Percentiles rank a stretch among this genome's conserved stretches.
Evolutionary conservation across 1,140 invertebrate species (phyloP).

Genomic region (Asobara japonica): DNA sequence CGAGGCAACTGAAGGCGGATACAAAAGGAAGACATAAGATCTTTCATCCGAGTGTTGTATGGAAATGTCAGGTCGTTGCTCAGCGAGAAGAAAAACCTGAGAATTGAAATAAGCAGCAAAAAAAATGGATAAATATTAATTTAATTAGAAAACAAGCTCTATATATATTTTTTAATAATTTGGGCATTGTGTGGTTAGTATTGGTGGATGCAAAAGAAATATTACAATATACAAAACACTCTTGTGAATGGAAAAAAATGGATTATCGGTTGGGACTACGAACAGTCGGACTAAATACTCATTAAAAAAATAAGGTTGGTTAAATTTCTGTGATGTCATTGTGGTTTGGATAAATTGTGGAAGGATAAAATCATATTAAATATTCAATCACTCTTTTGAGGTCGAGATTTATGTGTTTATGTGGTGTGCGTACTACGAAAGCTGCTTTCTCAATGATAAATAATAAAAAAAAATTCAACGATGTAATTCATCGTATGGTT

Average conservation of each 20-base stretch:
- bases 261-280: not conserved
- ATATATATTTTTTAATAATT: not conserved
- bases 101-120: conserved; percentile 14
- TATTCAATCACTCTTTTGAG: conserved; percentile 7
- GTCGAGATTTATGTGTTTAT: conserved; percentile 1
- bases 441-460: conserved; percentile 49
- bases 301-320: not conserved
- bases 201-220: not conserved
- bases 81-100: conserved; percentile 76
- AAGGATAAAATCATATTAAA: not conserved
- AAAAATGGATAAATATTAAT: not conserved
- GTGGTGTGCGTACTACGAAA: conserved; percentile 57
- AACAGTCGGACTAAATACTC: conserved; percentile 6
- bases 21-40: conserved; percentile 90
- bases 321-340: conserved; percentile 7
- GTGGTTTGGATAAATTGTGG: not conserved
- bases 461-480: conserved; percentile 15
- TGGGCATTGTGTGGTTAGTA: not conserved
- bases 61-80: conserved; percentile 65
- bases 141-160: not conserved
- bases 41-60: conserved; percentile 72
- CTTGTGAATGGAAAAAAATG: not conserved
- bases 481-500: conserved; percentile 1
- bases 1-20: conserved; percentile 79
- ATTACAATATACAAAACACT: not conserved